Conservation (phyloP, 2,797 vertebrate genomes). For the Aphelocoma californica region DNA sequence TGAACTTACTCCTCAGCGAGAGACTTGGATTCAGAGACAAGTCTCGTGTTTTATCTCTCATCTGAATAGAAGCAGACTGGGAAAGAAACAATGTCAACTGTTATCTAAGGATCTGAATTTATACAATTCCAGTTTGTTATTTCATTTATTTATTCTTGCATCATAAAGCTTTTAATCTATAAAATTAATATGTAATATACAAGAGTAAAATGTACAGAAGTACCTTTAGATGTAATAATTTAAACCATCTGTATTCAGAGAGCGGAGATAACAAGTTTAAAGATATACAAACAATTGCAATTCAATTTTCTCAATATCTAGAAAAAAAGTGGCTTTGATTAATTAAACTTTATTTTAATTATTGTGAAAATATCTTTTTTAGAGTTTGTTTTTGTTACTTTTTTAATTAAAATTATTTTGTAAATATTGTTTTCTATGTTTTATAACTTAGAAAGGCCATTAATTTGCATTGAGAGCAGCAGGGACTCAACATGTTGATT, state of each 20-base stretch:
- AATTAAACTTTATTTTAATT: slow-evolving; percentile 54
- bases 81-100: background rate
- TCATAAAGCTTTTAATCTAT: slow-evolving; percentile 63
- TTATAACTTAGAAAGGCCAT: slow-evolving; percentile 39
- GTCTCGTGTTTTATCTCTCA: background rate
- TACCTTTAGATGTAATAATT: slow-evolving; percentile 71
- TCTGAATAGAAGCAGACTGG: slow-evolving; percentile 6
- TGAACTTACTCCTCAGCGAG: background rate
- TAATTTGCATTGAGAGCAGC: slow-evolving; percentile 41
- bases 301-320: slow-evolving; percentile 43
- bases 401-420: slow-evolving; percentile 68
- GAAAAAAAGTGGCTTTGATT: slow-evolving; percentile 21
- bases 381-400: slow-evolving; percentile 41
- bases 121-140: slow-evolving; percentile 45
- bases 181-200: slow-evolving; percentile 70
- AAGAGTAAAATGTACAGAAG: slow-evolving; percentile 69
- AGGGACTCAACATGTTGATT: background rate
- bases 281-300: slow-evolving; percentile 30
- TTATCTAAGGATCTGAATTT: slow-evolving; percentile 48
- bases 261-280: slow-evolving; percentile 28
- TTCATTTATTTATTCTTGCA: slow-evolving; percentile 73
- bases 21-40: background rate
- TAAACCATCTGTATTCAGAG: slow-evolving; percentile 65
- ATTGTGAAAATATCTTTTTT: slow-evolving; percentile 59
- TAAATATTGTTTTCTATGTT: slow-evolving; percentile 68